Evolutionary conservation across 2,888 invertebrate genomes (phyloP), one percentile per base, ranked within the genome.

Genomic region (Acanthoscelides obtectus): DNA sequence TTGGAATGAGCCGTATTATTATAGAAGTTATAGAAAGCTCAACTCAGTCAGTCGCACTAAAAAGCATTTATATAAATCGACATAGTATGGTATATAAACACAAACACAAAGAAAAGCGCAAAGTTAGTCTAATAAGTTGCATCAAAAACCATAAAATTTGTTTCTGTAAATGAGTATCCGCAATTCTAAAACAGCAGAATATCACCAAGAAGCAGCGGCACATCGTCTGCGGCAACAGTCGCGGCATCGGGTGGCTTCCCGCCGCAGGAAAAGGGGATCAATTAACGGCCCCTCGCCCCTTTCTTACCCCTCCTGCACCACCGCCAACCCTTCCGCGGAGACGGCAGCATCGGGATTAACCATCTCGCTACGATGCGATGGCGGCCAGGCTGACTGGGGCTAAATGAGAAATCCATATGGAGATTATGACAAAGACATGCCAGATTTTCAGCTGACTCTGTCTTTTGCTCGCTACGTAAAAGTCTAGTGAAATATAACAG

Each of bases 371-470:
- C 45, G 45, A 45, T 12, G 45, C 45, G 45, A 12, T 17, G 25
- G 25, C 25, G 25, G 25, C 25, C 25, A 17, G 45, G 12, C 45
- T 12, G 5, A 17, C 45, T 45, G 27, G 63, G 67, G 80, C 79
- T 81, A 81, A 83, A 82, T 81, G 81, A 81, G 82, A 81, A 83
- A 83, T 83, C 83, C 83, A 82, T 83, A 83, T 83, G 82, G 81
- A 82, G 82, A 82, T 82, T 81, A 81, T 81, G 77, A 79, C 45
- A 12, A 45, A 45, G 45, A 45, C 17, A 45, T 12, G 45, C 25
- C 5, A 45, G 45, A 45, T 45, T 45, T 45, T 45, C 45, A 45
- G 6, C 45, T 6, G 45, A 45, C 45, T 4, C 45, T 45, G 45
- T 45, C 45, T 45, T 45, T 45, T 45, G 17, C 1, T 12, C 17